Conservation (phyloP, 2,113 vertebrate genomes). For the Phaethornis superciliosus region DNA sequence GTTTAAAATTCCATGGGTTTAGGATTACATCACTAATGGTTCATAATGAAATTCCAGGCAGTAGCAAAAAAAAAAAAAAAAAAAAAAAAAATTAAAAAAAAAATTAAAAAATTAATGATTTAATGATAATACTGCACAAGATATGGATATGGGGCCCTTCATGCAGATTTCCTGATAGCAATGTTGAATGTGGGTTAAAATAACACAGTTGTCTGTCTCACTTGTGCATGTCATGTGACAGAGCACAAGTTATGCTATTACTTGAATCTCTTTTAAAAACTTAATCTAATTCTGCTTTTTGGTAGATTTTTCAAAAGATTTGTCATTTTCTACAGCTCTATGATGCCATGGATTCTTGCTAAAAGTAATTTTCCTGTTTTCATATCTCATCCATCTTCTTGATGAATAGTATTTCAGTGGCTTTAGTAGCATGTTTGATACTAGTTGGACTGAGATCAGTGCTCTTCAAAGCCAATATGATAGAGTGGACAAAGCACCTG, state of each 20-base stretch:
- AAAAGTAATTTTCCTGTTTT: not conserved
- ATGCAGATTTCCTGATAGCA: conserved; percentile 17
- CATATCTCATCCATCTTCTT: not conserved
- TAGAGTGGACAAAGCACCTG: not conserved
- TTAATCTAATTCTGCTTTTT: not conserved
- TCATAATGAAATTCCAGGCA: conserved; percentile 74
- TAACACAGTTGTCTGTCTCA: not conserved
- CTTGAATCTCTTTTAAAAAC: not conserved
- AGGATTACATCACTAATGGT: conserved; percentile 69
- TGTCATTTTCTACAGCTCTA: not conserved
- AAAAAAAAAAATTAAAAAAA: not conserved
- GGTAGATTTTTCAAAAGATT: not conserved
- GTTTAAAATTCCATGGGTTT: conserved; percentile 72
- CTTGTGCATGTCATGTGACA: not conserved
- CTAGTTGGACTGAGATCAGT: not conserved
- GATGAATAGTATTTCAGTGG: not conserved
- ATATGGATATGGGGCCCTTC: conserved; percentile 1
- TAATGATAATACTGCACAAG: not conserved
- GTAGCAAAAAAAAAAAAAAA: not conserved
- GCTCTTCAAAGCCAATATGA: not conserved
- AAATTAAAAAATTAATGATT: not conserved
- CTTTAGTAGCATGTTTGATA: not conserved
- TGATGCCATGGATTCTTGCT: not conserved
- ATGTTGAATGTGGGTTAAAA: conserved; percentile 25
- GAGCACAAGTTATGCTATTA: not conserved